Evolutionary conservation across 2,888 invertebrate genomes (phyloP).

Genomic region (Gnatocerus cornutus): DNA sequence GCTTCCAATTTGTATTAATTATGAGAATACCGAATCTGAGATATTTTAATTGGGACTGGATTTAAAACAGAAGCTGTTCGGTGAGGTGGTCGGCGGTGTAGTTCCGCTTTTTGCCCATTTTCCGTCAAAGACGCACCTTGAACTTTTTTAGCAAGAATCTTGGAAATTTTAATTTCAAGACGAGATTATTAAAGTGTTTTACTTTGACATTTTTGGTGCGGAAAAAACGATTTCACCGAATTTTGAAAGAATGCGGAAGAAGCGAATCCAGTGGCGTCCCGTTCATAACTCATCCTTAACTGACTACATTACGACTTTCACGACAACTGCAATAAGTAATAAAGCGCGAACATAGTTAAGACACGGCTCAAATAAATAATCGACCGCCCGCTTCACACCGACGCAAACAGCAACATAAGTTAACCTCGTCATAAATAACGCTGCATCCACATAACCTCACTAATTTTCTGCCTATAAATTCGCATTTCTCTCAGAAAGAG

Average conservation of each 20-base stretch:
- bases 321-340: slow-evolving; percentile 59
- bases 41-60: slow-evolving; percentile 64
- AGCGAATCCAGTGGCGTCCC: slow-evolving; percentile 5
- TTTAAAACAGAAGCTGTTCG: slow-evolving; percentile 29
- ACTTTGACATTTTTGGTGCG: background rate
- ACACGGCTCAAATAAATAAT: slow-evolving; percentile 56
- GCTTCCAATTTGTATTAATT: slow-evolving; percentile 66
- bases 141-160: slow-evolving; percentile 10
- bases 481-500: slow-evolving; percentile 60
- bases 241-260: background rate
- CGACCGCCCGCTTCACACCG: slow-evolving; percentile 56
- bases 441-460: slow-evolving; percentile 62
- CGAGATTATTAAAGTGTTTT: slow-evolving; percentile 4
- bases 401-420: slow-evolving; percentile 62
- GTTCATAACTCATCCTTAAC: slow-evolving; percentile 8
- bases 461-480: slow-evolving; percentile 71
- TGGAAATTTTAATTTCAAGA: slow-evolving; percentile 6
- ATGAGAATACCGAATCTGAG: slow-evolving; percentile 59
- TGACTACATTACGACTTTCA: slow-evolving; percentile 56
- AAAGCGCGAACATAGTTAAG: slow-evolving; percentile 55
- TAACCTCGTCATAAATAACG: slow-evolving; percentile 56
- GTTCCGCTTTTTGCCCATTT: slow-evolving; percentile 20
- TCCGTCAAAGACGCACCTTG: slow-evolving; percentile 19
- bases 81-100: slow-evolving; percentile 29
- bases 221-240: background rate